A percentile compares a stretch with the other conserved stretches of the same genome.
phyloP scores from a whole-genome alignment of 1,140 invertebrate genomes.

The Bombus pascuorum region DNA sequence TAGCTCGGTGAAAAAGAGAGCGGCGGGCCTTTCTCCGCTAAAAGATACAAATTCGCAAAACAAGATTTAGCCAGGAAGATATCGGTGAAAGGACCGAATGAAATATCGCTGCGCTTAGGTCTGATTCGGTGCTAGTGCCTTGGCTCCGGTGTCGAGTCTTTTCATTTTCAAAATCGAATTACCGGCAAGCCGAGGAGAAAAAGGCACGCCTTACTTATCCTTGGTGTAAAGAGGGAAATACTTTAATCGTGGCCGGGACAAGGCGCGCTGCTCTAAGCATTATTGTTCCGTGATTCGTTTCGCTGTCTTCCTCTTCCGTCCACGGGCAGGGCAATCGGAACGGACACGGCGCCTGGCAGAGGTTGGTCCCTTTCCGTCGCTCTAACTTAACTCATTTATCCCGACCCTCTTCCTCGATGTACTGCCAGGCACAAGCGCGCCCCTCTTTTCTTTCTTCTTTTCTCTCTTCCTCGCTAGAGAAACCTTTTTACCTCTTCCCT shows the following conservation, averaged over 20 bases:
- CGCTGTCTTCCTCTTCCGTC: constrained; percentile 48
- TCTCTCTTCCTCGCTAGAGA: no score
- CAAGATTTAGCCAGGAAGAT: constrained; percentile 34
- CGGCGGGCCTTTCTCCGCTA: neutral
- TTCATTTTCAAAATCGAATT: constrained; percentile 53
- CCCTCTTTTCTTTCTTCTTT: constrained; percentile 5
- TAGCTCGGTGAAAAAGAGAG: no score
- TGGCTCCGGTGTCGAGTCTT: constrained; percentile 33
- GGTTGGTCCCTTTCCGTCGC: constrained; percentile 51
- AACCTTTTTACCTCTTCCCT: neutral
- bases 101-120: constrained; percentile 21
- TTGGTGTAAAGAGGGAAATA: constrained; percentile 43
- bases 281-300: constrained; percentile 61
- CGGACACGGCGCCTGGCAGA: constrained; percentile 61
- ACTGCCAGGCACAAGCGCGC: constrained; percentile 62
- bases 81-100: constrained; percentile 10
- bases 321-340: constrained; percentile 47
- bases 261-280: constrained; percentile 31
- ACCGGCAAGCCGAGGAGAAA: constrained; percentile 20
- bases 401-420: constrained; percentile 60
- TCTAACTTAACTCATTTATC: constrained; percentile 66
- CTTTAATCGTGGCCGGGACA: constrained; percentile 45
- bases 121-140: neutral
- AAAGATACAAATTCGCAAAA: constrained; percentile 47
- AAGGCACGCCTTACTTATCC: constrained; percentile 21